These are phyloP conservation scores for Cancer borealis DNA, from an alignment of 2,888 invertebrate genomes.

Conservation along the genomic window DNA sequence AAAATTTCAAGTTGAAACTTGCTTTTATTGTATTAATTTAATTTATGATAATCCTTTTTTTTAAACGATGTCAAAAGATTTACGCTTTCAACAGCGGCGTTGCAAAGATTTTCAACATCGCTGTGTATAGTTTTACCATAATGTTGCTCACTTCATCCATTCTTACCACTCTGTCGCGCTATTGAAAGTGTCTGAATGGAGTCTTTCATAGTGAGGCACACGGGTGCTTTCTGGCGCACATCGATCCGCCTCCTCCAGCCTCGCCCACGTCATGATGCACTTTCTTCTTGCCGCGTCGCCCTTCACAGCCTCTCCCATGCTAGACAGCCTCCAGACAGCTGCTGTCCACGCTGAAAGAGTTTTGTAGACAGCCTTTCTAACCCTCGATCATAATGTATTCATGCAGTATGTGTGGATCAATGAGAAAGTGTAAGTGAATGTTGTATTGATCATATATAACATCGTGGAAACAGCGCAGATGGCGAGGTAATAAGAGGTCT, in stretches of 20 bases:
- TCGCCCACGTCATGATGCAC: neutral
- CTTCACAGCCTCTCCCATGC: neutral
- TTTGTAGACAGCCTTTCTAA: neutral
- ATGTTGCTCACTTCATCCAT: neutral
- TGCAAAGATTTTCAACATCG: neutral
- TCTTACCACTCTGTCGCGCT: neutral
- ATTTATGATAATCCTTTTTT: too few relatives aligned
- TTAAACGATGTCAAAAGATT: neutral
- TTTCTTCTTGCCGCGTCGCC: neutral
- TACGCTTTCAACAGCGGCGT: neutral
- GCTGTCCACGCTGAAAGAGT: neutral
- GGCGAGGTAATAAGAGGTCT: neutral
- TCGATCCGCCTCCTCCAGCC: neutral
- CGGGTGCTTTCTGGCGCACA: neutral
- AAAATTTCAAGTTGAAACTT: too few relatives aligned
- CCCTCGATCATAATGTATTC: neutral
- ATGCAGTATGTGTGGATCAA: neutral
- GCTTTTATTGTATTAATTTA: too few relatives aligned
- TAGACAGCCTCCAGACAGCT: neutral
- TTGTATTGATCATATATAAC: neutral
- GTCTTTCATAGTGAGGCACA: neutral
- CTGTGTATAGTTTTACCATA: neutral
- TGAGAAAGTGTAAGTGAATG: neutral
- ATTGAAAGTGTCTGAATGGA: neutral
- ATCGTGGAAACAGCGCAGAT: neutral